These are phyloP conservation scores for Microvelia longipes DNA, from an alignment of 1,140 invertebrate genomes.

Conservation along the genomic window DNA sequence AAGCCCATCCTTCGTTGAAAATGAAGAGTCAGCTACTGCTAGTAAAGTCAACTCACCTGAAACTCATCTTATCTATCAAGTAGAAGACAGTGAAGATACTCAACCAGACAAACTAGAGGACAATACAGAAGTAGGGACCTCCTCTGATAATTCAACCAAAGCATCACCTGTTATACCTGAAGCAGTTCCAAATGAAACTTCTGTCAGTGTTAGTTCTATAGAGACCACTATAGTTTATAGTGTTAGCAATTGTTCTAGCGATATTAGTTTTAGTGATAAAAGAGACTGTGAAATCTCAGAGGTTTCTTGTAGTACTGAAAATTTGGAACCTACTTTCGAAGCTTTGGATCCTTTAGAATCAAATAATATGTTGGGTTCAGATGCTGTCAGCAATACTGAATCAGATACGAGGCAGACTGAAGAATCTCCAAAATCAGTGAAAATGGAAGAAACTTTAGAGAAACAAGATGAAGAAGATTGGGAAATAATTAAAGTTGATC, in stretches of 20 bases:
- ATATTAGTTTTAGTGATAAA: conserved; percentile 18
- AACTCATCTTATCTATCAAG: not conserved
- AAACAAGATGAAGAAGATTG: conserved; percentile 15
- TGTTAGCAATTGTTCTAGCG: conserved; percentile 6
- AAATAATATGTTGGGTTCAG: not conserved
- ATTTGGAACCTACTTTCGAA: not conserved
- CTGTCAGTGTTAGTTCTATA: conserved; percentile 1
- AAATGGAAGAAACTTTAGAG: not conserved
- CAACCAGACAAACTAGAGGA: not conserved
- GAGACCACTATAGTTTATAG: not conserved
- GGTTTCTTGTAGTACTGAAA: conserved; percentile 12
- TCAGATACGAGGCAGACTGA: no score
- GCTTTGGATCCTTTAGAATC: not conserved
- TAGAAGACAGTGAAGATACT: not conserved
- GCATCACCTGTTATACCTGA: not conserved
- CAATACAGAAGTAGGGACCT: not conserved
- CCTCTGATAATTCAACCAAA: not conserved
- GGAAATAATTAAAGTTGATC: conserved; percentile 17
- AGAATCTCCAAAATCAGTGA: not conserved
- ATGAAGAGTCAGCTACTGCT: no score
- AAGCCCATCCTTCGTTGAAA: no score
- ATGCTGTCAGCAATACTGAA: not conserved
- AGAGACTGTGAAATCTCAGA: conserved; percentile 13
- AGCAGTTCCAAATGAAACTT: not conserved
- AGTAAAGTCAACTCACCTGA: no score